Evolutionary conservation across 1,140 invertebrate species (phyloP), one percentile per base, ranked within the genome.

Genomic region (Halictus rubicundus): DNA sequence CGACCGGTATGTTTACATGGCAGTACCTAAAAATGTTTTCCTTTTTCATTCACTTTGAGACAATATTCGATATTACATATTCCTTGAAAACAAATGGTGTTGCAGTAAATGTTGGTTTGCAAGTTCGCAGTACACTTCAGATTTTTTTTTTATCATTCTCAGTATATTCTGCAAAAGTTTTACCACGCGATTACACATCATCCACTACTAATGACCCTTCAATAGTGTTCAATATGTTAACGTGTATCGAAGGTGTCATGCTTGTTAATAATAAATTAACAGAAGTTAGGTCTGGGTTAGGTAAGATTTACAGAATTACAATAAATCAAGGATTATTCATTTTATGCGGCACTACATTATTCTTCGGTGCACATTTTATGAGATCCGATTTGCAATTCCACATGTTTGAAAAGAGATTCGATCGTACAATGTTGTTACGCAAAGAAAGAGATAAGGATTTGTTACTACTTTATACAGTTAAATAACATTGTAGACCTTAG

Each of bases 391-490:
- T 54, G 61, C 71, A 68, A 74, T 71, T 49, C 37, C 23, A 25
- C 60, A 81, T 66, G 37, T 61, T 37, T 61, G 23, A 27, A 61
- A 76, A 54, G n/a, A 68, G 46, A 76, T 74, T 27, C 27, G 52
- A 25, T 32, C 37, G 63, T 60, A 76, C 23, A 69, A 69, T 68
- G 59, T 68, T 78, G 69, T 46, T 49, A 52, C 14, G 37, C 65
- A 68, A 23, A 46, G 27, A 63, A 68, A 69, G 25, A 69, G 52
- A 80, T 78, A 80, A 79, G 71, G 37, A 87, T 86, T 74, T 84
- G 78, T 87, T 86, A 74, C 81, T 39, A 86, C 81, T 87, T 87
- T 81, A 81, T 81, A 81, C 66, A 61, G 77, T 83, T 83, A 69
- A 72, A 81, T 83, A 78, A 80, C 77, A 79, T 71, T 32, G 10